phyloP scores from a whole-genome alignment of 2,888 invertebrate genomes.

The Keiferia lycopersicella region DNA sequence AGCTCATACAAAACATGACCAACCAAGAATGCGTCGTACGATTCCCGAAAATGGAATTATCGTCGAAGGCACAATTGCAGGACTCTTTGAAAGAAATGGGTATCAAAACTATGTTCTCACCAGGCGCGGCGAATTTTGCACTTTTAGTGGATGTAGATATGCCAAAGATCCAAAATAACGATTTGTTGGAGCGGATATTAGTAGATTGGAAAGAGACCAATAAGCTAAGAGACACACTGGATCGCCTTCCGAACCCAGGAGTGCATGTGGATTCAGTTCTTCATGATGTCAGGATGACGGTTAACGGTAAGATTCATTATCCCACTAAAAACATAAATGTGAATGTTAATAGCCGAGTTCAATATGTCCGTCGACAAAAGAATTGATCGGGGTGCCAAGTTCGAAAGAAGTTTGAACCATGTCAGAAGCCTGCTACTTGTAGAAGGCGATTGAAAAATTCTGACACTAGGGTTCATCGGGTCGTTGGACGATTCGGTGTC shows the following conservation, averaged over 20 bases:
- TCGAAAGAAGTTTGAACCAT: too few species aligned
- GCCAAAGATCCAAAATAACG: conserved; percentile 49
- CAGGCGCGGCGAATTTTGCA: conserved; percentile 84
- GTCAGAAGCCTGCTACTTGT: too few species aligned
- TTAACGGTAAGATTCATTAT: conserved; percentile 68
- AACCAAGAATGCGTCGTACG: conserved; percentile 78
- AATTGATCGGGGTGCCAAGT: too few species aligned
- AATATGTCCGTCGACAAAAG: too few species aligned
- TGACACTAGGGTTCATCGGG: too few species aligned
- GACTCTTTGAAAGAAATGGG: conserved; percentile 81
- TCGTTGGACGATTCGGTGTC: too few species aligned
- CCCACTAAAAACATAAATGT: too few species aligned
- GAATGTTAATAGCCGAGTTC: too few species aligned
- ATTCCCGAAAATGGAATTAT: conserved; percentile 87
- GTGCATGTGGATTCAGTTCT: conserved; percentile 83
- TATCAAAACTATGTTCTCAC: conserved; percentile 83
- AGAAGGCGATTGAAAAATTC: too few species aligned
- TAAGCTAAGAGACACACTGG: conserved; percentile 47
- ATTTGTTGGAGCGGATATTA: conserved; percentile 49
- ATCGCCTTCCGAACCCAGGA: conserved; percentile 78
- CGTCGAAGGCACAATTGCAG: conserved; percentile 80
- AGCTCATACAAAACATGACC: conserved; percentile 69
- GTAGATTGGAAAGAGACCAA: conserved; percentile 38
- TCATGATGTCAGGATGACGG: conserved; percentile 84
- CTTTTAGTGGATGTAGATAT: conserved; percentile 71